Evolutionary conservation across 2,797 vertebrate species (phyloP).

Genomic region (Dendrocincla tyrannina): DNA sequence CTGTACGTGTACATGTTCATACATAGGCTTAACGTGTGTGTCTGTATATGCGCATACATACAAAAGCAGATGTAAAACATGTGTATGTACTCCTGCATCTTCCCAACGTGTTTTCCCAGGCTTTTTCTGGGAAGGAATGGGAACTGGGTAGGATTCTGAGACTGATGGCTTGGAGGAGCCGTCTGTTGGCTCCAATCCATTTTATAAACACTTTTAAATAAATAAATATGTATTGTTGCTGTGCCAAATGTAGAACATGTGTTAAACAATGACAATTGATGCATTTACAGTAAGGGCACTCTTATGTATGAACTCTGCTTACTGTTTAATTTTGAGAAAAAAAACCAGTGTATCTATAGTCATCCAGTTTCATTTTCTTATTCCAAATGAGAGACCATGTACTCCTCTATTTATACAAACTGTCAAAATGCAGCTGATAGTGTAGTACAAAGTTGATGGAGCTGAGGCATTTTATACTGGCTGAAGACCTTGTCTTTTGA

Average conservation of each 20-base stretch:
- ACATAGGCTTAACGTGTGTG: not conserved
- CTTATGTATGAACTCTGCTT: not conserved
- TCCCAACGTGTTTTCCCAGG: conserved; percentile 52
- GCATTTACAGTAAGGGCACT: conserved; percentile 12
- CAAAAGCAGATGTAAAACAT: not conserved
- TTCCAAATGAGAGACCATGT: not conserved
- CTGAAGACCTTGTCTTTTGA: not conserved
- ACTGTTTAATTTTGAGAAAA: not conserved
- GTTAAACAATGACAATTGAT: conserved; percentile 40
- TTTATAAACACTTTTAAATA: conserved; percentile 26
- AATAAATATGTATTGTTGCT: conserved; percentile 21
- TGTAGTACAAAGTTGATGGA: not conserved
- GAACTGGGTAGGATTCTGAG: conserved; percentile 14
- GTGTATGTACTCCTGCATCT: not conserved
- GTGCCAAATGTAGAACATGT: conserved; percentile 61
- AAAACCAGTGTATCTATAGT: not conserved
- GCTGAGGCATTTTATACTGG: not conserved
- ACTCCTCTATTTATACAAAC: not conserved
- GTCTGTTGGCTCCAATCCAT: conserved; percentile 52
- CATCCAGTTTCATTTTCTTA: not conserved
- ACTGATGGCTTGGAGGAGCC: conserved; percentile 27
- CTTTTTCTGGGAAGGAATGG: conserved; percentile 6
- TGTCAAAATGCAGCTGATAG: not conserved
- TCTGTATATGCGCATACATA: not conserved
- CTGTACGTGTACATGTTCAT: not conserved